Evolutionary conservation across 2,888 invertebrate genomes (phyloP).

Genomic region (Encarsia formosa): DNA sequence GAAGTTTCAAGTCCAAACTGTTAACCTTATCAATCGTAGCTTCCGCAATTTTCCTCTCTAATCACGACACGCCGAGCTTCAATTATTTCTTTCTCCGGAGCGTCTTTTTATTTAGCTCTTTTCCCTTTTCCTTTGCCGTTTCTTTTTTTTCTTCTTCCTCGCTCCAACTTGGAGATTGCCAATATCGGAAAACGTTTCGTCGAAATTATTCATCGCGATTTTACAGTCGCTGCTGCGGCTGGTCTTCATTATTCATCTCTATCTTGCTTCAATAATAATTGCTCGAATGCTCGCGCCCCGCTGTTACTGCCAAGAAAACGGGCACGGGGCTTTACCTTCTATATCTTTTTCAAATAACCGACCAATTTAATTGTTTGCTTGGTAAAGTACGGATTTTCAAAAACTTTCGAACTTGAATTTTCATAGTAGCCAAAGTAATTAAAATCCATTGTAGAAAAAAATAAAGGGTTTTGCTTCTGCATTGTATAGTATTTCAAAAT

Average conservation of each 20-base stretch:
- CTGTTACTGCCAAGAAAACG: no score
- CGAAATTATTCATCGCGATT: constrained; percentile 17
- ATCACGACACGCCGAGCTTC: background rate
- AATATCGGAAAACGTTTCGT: constrained; percentile 20
- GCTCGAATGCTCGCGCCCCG: background rate
- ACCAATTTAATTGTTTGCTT: no score
- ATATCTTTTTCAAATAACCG: no score
- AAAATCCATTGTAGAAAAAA: no score
- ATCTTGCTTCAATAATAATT: constrained; percentile 13
- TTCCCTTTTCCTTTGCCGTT: background rate
- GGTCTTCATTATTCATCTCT: constrained; percentile 15
- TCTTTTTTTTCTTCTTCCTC: background rate
- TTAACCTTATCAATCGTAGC: background rate
- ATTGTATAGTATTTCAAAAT: no score
- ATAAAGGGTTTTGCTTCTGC: no score
- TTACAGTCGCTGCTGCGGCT: constrained; percentile 9
- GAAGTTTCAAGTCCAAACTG: background rate
- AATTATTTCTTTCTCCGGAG: background rate
- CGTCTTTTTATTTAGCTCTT: no score
- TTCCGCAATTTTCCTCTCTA: background rate
- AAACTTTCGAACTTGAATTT: no score
- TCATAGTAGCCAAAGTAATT: no score
- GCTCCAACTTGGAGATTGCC: constrained; percentile 4
- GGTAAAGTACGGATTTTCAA: no score
- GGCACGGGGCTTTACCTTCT: no score